These are phyloP conservation scores for Drusus annulatus DNA, from an alignment of 1,140 invertebrate species.

Conservation along the genomic window DNA sequence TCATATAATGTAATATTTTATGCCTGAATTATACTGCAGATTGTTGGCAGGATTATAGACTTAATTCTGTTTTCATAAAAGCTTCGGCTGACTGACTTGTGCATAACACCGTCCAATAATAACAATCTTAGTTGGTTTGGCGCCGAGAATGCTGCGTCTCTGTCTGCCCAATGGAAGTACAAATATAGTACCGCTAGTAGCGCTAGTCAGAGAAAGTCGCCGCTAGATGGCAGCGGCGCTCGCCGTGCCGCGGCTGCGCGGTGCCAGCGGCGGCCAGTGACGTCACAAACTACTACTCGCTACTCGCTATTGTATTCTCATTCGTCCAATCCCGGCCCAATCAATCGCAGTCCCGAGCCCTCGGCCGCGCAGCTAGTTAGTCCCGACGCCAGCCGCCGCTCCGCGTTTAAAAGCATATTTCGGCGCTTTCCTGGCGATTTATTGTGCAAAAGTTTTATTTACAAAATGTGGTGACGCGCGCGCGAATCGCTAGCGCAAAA, in stretches of 20 bases:
- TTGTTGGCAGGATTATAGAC: not conserved
- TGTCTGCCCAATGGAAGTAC: not conserved
- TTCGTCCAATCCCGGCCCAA: conserved; percentile 23
- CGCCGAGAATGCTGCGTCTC: conserved; percentile 3
- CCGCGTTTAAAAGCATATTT: conserved; percentile 17
- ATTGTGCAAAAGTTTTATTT: conserved; percentile 8
- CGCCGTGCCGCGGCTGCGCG: conserved; percentile 30
- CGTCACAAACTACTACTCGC: conserved; percentile 55
- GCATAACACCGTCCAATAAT: no score
- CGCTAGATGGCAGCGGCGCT: conserved; percentile 15
- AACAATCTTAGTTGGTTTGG: not conserved
- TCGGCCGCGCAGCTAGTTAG: no score
- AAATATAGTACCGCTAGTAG: no score
- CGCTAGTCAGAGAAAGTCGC: conserved; percentile 52
- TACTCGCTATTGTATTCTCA: conserved; percentile 26
- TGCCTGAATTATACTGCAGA: not conserved
- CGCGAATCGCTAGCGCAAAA: not conserved
- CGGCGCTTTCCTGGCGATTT: not conserved
- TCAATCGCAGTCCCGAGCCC: conserved; percentile 25
- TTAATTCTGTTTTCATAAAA: conserved; percentile 2
- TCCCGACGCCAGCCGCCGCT: not conserved
- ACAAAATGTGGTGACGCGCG: conserved; percentile 19
- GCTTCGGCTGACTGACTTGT: not conserved
- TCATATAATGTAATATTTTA: no score
- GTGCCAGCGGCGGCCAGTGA: conserved; percentile 59